Percentiles rank a stretch among this genome's conserved stretches.
These are phyloP conservation scores for Sphenopsis melanotis DNA, from an alignment of 2,797 vertebrate species.

Conservation along the genomic window DNA sequence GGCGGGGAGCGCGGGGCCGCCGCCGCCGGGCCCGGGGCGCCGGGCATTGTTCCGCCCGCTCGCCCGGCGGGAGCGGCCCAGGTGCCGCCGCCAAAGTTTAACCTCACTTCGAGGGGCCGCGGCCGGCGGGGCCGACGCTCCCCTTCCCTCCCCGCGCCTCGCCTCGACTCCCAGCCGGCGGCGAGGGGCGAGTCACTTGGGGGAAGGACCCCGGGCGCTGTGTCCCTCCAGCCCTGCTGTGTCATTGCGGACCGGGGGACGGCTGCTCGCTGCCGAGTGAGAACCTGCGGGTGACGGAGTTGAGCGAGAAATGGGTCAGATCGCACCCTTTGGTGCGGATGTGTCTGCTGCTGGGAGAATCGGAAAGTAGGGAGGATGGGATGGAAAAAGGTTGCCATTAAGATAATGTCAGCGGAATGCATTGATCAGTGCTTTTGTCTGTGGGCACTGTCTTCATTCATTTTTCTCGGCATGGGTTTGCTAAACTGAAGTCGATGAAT, in stretches of 20 bases:
- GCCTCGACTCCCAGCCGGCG: neutral
- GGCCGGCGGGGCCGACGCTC: neutral
- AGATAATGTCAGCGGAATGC: conserved; percentile 16
- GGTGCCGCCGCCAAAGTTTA: conserved; percentile 12
- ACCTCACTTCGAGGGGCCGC: conserved; percentile 1
- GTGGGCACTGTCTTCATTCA: conserved; percentile 14
- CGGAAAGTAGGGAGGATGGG: conserved; percentile 32
- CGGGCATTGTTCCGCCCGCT: neutral
- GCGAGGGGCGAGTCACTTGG: conserved; percentile 12
- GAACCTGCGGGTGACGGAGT: conserved; percentile 47
- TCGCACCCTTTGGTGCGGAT: conserved; percentile 7
- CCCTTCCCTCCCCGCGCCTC: neutral
- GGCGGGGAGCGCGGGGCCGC: neutral
- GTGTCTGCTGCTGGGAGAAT: conserved; percentile 8
- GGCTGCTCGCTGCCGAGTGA: conserved; percentile 13
- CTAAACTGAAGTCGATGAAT: conserved; percentile 14
- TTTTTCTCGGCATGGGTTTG: neutral
- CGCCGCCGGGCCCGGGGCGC: neutral
- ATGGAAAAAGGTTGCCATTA: conserved; percentile 16
- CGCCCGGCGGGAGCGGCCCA: neutral
- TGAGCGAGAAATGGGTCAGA: conserved; percentile 52
- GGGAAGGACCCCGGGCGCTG: conserved; percentile 8
- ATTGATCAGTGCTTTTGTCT: conserved; percentile 41
- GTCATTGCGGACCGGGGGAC: conserved; percentile 64
- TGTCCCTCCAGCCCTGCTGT: conserved; percentile 66